A percentile compares a stretch with the other conserved stretches of the same genome.
Evolutionary conservation across 2,888 invertebrate species (phyloP).

Genomic region (Acholoe squamosa): DNA sequence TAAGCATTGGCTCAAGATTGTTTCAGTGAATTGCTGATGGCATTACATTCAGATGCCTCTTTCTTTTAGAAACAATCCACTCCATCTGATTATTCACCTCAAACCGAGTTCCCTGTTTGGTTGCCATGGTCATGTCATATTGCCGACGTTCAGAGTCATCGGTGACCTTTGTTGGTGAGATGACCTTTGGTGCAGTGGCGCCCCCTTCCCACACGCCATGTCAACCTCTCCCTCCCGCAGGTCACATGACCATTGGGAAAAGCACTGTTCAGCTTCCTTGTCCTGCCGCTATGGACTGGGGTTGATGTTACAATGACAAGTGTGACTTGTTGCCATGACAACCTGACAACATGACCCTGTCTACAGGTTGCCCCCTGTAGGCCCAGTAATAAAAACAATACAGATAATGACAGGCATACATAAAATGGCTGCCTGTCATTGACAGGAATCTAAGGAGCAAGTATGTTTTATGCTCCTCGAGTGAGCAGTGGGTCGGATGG

Average conservation of each 20-base stretch:
- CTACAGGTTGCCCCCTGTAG: background rate
- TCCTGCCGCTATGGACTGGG: background rate
- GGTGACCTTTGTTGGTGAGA: background rate
- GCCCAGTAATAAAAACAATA: background rate
- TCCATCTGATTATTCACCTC: too few species aligned
- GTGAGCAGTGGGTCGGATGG: too few species aligned
- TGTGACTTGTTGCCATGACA: slow-evolving; percentile 17
- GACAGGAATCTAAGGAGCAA: too few species aligned
- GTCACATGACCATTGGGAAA: background rate
- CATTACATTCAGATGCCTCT: too few species aligned
- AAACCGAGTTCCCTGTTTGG: too few species aligned
- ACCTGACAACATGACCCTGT: background rate
- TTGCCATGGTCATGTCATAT: background rate
- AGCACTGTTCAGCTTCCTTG: background rate
- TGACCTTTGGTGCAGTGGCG: background rate
- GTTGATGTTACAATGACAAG: background rate
- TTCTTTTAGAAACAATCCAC: too few species aligned
- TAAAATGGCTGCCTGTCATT: too few species aligned
- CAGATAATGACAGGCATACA: background rate
- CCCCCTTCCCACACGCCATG: background rate
- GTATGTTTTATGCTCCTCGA: too few species aligned
- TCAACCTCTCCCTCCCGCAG: background rate
- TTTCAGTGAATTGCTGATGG: too few species aligned
- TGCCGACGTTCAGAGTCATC: background rate
- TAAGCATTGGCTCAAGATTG: too few species aligned